Conservation (phyloP, 2,113 vertebrate genomes). For the Chiloscyllium plagiosum region DNA sequence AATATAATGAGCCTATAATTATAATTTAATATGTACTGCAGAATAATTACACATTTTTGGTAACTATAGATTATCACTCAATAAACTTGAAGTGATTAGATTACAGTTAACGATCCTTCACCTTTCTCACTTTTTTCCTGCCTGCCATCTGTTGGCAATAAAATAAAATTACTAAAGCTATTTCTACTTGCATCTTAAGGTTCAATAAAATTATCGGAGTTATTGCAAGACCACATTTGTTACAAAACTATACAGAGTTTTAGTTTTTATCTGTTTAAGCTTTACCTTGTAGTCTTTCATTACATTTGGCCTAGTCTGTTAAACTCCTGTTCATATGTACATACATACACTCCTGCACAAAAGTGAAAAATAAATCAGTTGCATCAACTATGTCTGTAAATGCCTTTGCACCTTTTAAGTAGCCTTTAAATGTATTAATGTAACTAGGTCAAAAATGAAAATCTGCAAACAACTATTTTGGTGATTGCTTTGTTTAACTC, state of each 20-base stretch:
- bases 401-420: background rate
- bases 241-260: background rate
- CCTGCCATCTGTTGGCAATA: background rate
- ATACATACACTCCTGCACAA: background rate
- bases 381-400: background rate
- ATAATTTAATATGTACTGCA: background rate
- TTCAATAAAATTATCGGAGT: background rate
- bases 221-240: background rate
- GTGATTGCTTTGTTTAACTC: background rate
- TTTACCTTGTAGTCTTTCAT: background rate
- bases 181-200: background rate
- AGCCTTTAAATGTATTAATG: background rate
- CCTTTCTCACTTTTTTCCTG: background rate
- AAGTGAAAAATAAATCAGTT: background rate
- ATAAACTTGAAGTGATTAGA: constrained; percentile 12
- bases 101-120: background rate
- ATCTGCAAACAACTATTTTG: background rate
- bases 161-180: background rate
- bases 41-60: background rate
- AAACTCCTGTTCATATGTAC: background rate
- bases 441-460: background rate
- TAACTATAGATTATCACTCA: background rate
- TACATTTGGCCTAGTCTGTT: background rate
- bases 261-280: background rate
- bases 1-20: background rate